Base-by-base conservation (phyloP, 2,797 vertebrate genomes). In the Lacerta viridis region DNA sequence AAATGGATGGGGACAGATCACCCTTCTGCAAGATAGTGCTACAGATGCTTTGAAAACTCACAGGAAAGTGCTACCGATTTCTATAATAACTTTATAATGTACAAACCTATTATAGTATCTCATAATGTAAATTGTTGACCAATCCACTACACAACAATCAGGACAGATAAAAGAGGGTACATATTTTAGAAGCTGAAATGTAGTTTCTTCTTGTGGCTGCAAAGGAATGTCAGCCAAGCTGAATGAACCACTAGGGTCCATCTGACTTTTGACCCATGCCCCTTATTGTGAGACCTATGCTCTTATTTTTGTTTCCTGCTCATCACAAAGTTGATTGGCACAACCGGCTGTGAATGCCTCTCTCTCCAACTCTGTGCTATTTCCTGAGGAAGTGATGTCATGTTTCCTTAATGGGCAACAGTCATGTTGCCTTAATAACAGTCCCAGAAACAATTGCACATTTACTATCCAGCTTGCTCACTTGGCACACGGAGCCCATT, bases 391-490 rank as follows among this genome's bases (percentile, higher is more conserved):
- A 82, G 91, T 95, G 95, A 96, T 84, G 90, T 95, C 93, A 94
- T 85, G 77, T 90, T 94, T 94, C 92, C 93, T 91, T 91, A 94
- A 93, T 90, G 88, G 94, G 94, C 93, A 94, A 92, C 94, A 94
- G 90, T 92, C 94, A 91, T 86, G 88, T 92, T 69, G 0, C 90
- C 91, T 93, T 94, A 94, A 94, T 95, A 95, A 94, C 90, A 91
- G 93, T 91, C 93, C 94, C 93, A 95, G 94, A 95, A 96, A 96
- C 93, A 95, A 96, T 91, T 94, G 93, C 90, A 95, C 93, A 93
- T 95, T 96, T 95, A 96, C 93, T 94, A 88, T 93, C 87, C 86
- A 89, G 94, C 4, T 80, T 91, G 90, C 3, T 29, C 90, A 90
- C 94, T 95, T 95, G 95, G 95, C 95, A 96, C 88, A 66, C 92